Evolutionary conservation across 2,888 invertebrate species (phyloP).

Genomic region (Sicus ferrugineus): DNA sequence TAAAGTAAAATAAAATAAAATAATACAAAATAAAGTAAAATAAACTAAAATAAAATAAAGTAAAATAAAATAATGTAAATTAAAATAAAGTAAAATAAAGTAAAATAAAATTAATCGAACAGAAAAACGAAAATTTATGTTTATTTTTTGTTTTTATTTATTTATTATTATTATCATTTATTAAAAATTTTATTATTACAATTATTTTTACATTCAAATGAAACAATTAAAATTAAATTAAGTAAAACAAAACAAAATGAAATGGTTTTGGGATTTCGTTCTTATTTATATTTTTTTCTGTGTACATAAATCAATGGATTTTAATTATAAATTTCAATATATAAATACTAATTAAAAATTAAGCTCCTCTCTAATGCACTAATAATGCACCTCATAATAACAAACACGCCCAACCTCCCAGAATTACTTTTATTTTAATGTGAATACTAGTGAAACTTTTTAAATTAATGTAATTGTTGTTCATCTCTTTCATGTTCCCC

Average conservation of each 20-base stretch:
- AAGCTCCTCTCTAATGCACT: slow-evolving; percentile 47
- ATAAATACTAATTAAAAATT: slow-evolving; percentile 18
- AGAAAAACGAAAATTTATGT: neutral
- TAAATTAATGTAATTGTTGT: neutral
- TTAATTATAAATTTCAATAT: neutral
- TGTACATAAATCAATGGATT: neutral
- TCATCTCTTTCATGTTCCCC: neutral
- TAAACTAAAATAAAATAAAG: no score
- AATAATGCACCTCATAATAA: slow-evolving; percentile 58
- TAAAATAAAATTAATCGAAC: neutral
- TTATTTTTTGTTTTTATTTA: neutral
- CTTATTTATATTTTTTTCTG: no score
- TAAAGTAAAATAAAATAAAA: no score
- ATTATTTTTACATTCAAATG: slow-evolving; percentile 26
- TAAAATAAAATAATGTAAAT: no score
- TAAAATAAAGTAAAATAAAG: no score
- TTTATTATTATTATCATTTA: slow-evolving; percentile 14
- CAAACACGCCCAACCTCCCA: slow-evolving; percentile 58
- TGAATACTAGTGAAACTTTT: neutral
- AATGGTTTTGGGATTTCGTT: no score
- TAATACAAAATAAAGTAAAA: no score
- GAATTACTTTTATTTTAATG: slow-evolving; percentile 33
- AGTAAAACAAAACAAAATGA: no score
- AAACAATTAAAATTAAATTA: no score
- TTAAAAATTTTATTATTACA: no score